These are phyloP conservation scores for Neodontobutis hainanensis DNA, from an alignment of 2,113 vertebrate species.

Conservation along the genomic window DNA sequence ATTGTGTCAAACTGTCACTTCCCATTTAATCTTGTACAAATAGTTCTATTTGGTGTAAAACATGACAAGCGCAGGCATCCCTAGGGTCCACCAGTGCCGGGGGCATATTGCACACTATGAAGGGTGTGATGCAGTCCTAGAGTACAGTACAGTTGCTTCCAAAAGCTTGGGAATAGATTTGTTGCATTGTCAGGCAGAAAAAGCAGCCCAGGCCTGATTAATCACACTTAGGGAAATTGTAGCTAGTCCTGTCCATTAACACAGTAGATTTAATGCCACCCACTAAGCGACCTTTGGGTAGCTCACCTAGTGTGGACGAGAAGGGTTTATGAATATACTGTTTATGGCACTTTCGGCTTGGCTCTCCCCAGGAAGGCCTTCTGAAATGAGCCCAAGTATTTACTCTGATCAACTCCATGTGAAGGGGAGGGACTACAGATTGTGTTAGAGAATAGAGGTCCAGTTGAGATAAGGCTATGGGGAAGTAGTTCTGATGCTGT, in stretches of 20 bases:
- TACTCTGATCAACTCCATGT: constrained; percentile 48
- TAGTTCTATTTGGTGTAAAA: neutral
- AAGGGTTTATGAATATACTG: constrained; percentile 49
- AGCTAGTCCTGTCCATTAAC: constrained; percentile 38
- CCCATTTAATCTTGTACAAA: too few species aligned
- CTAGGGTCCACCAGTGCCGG: neutral
- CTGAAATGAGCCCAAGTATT: constrained; percentile 54
- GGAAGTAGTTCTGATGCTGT: constrained; percentile 14
- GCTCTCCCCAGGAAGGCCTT: constrained; percentile 34
- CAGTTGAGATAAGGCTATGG: constrained; percentile 11
- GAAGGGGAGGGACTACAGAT: constrained; percentile 20
- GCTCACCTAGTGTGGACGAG: constrained; percentile 37
- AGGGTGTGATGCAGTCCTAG: neutral
- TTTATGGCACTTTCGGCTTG: constrained; percentile 65
- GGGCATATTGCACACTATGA: constrained; percentile 6
- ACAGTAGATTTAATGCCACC: constrained; percentile 39
- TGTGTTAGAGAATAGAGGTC: constrained; percentile 13
- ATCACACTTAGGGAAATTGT: constrained; percentile 47
- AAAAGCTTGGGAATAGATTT: constrained; percentile 24
- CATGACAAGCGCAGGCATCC: neutral
- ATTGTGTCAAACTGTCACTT: too few species aligned
- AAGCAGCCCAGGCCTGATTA: constrained; percentile 38
- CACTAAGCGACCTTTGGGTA: constrained; percentile 50
- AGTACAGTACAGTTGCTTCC: constrained; percentile 18
- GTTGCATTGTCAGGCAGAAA: constrained; percentile 51